phyloP scores from a whole-genome alignment of 2,113 vertebrate genomes.

The Zosterops japonicus region DNA sequence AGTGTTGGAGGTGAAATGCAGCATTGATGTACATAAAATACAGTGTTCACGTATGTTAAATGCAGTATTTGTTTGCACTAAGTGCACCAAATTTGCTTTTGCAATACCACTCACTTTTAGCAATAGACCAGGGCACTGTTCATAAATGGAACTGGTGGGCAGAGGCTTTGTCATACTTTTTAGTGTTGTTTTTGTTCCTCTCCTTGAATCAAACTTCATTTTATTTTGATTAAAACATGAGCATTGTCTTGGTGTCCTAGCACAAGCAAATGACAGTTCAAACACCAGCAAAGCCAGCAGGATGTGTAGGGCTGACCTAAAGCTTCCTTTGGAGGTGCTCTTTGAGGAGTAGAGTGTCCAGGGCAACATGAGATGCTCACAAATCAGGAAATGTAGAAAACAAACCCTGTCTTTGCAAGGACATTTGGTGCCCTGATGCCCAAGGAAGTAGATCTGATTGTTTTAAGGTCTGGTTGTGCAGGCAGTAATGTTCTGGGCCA shows the following conservation, averaged over 20 bases:
- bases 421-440: background rate
- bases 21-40: background rate
- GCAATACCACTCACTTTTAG: background rate
- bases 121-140: background rate
- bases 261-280: background rate
- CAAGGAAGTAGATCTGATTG: background rate
- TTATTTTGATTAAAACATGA: background rate
- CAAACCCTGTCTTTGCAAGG: background rate
- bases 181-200: background rate
- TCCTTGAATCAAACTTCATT: background rate
- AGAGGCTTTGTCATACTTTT: background rate
- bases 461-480: background rate
- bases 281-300: background rate
- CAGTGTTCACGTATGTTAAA: background rate
- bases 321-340: background rate
- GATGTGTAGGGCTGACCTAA: background rate
- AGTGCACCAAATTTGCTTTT: background rate
- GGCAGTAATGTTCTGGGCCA: background rate
- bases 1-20: background rate
- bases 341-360: background rate
- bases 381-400: background rate
- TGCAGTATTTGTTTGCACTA: background rate
- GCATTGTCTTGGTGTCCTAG: background rate
- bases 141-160: background rate
- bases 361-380: background rate